Evolutionary conservation across 2,797 vertebrate species (phyloP), one percentile per base, ranked within the genome.

Genomic region (Sebastes aleutianus): DNA sequence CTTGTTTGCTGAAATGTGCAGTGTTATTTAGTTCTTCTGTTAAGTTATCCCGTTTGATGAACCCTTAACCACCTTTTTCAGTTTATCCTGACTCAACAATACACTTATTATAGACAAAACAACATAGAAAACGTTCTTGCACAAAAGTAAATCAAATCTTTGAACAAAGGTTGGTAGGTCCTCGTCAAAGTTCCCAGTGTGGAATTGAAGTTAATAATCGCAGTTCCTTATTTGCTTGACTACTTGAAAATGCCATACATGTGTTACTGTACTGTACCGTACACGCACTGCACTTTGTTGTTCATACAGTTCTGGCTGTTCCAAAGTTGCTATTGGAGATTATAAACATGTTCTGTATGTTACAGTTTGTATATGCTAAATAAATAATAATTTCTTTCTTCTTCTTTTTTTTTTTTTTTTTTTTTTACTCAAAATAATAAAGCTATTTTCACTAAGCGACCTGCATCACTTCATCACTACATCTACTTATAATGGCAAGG

Each of bases 401-500:
- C 24, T 50, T 69, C 27, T 58, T 24, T 62, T 50, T 65, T 31
- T 71, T 64, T 57, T 70, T 73, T 88, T 32, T 11, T 34, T 36
- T 81, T 89, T 89, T 82, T 74, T 64, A 82, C 71, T 72, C 56
- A 73, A 83, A 85, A 74, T 83, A 90, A 92, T 93, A 93, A 94
- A 94, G 71, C 56, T 91, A 90, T 95, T 95, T 93, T 94, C 90
- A 91, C 88, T 64, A 85, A 80, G 80, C 62, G 4, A 69, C 63
- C 64, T 66, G 63, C 39, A 56, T 77, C 36, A 63, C 18, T 43
- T 70, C 13, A 59, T 83, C 20, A 27, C 20, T 76, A 1, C 57
- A 56, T 59, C 5, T 22, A 61, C 29, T 61, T 18, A 7, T n/a
- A 62, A 24, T 26, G 22, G 54, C 11, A 57, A 20, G 31, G 29